Evolutionary conservation across 2,888 invertebrate species (phyloP).

Genomic region (Mesoligia furuncula): DNA sequence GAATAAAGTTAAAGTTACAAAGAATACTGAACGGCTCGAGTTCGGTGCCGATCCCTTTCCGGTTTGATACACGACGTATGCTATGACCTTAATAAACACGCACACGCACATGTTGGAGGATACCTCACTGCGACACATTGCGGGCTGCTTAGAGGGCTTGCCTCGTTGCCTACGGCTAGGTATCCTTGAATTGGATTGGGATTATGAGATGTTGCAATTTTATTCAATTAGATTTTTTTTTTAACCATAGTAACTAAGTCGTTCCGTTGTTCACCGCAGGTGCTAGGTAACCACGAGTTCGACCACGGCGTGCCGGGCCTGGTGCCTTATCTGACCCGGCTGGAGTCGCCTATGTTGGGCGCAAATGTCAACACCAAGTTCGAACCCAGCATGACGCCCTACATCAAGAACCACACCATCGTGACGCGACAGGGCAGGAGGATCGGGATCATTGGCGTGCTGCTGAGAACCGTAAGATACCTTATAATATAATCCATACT

Average conservation of each 20-base stretch:
- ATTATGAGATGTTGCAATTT: not conserved
- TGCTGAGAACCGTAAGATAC: slow-evolving; percentile 84
- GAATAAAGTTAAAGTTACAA: too few relatives aligned
- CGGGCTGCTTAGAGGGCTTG: not conserved
- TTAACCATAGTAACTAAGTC: not conserved
- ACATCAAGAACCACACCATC: slow-evolving; percentile 92
- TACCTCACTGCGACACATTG: not conserved
- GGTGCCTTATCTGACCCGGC: slow-evolving; percentile 92
- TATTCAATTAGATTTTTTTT: not conserved
- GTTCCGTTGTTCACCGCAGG: slow-evolving; percentile 85
- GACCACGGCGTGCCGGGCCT: slow-evolving; percentile 94
- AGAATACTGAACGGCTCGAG: too few relatives aligned
- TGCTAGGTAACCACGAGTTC: slow-evolving; percentile 96
- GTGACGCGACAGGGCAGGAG: slow-evolving; percentile 91
- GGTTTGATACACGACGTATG: too few relatives aligned
- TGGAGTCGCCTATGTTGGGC: slow-evolving; percentile 93
- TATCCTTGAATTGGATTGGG: not conserved
- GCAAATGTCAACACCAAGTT: slow-evolving; percentile 93
- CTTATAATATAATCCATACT: not conserved
- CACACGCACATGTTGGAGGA: too few relatives aligned
- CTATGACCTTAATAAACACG: too few relatives aligned
- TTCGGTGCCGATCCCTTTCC: too few relatives aligned
- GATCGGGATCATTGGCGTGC: slow-evolving; percentile 95
- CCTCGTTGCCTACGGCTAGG: not conserved
- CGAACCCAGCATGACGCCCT: slow-evolving; percentile 92